Evolutionary conservation across 2,797 vertebrate species (phyloP).

Genomic region (Perodicticus potto): DNA sequence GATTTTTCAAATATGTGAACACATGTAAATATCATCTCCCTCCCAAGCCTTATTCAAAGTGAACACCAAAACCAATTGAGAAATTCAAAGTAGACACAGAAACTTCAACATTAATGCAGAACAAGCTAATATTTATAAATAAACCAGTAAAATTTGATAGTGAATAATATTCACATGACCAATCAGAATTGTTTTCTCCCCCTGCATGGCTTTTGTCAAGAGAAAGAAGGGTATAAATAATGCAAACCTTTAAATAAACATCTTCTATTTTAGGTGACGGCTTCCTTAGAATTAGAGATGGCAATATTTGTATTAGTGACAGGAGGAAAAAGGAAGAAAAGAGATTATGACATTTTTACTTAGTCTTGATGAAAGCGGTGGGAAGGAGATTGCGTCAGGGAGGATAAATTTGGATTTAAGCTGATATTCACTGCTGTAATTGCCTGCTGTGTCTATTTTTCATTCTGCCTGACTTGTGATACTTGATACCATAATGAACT

Average conservation of each 20-base stretch:
- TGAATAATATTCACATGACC: background rate
- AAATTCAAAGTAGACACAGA: background rate
- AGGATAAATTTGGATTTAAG: constrained; percentile 70
- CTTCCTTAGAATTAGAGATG: background rate
- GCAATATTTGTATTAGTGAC: too few relatives aligned
- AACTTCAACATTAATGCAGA: background rate
- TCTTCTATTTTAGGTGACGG: background rate
- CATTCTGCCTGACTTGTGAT: constrained; percentile 75
- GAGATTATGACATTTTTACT: constrained; percentile 52
- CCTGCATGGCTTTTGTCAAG: background rate
- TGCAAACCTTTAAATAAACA: background rate
- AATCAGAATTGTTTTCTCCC: constrained; percentile 6
- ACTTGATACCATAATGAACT: constrained; percentile 84
- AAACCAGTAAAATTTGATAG: background rate
- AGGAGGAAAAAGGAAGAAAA: background rate
- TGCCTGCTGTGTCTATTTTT: constrained; percentile 32
- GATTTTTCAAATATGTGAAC: background rate
- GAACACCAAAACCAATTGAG: background rate
- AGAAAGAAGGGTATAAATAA: background rate
- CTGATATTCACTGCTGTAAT: constrained; percentile 75
- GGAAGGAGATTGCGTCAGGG: constrained; percentile 27
- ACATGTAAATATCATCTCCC: background rate
- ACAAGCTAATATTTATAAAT: background rate
- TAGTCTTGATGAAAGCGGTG: constrained; percentile 73
- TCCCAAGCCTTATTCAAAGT: background rate